phyloP scores from a whole-genome alignment of 2,888 invertebrate genomes.

The Papilio gigon region DNA sequence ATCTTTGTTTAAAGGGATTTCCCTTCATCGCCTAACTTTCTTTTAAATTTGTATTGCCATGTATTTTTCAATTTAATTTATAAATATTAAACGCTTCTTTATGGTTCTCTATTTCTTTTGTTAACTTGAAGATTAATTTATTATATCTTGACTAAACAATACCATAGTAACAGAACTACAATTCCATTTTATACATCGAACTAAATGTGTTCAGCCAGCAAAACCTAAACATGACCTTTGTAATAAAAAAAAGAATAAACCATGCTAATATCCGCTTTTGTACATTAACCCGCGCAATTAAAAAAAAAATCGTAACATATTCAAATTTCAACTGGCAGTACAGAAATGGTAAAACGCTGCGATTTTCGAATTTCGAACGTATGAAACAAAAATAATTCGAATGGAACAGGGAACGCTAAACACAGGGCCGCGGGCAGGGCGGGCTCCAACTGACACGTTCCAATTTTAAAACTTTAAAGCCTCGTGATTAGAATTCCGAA shows the following conservation, averaged over 20 bases:
- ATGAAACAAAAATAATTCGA: conserved; percentile 34
- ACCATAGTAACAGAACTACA: neutral
- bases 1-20: too few relatives aligned
- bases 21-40: too few relatives aligned
- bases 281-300: neutral
- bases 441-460: conserved; percentile 43
- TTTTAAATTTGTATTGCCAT: too few relatives aligned
- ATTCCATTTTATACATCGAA: neutral
- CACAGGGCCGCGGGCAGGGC: conserved; percentile 30
- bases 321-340: conserved; percentile 10
- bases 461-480: conserved; percentile 42
- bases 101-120: too few relatives aligned
- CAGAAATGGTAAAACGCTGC: conserved; percentile 2
- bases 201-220: neutral
- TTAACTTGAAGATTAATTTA: too few relatives aligned
- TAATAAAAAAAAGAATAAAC: neutral
- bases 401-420: conserved; percentile 32
- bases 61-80: too few relatives aligned
- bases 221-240: neutral
- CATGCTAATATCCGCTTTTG: conserved; percentile 3
- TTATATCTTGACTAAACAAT: too few relatives aligned
- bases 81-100: too few relatives aligned
- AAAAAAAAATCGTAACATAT: neutral
- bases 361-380: conserved; percentile 30
- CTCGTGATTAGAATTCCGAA: conserved; percentile 40